Percentiles rank a stretch among this genome's conserved stretches.
These are phyloP conservation scores for Pseudocheirus occidentalis DNA, from an alignment of 2,797 vertebrate genomes.

Conservation along the genomic window DNA sequence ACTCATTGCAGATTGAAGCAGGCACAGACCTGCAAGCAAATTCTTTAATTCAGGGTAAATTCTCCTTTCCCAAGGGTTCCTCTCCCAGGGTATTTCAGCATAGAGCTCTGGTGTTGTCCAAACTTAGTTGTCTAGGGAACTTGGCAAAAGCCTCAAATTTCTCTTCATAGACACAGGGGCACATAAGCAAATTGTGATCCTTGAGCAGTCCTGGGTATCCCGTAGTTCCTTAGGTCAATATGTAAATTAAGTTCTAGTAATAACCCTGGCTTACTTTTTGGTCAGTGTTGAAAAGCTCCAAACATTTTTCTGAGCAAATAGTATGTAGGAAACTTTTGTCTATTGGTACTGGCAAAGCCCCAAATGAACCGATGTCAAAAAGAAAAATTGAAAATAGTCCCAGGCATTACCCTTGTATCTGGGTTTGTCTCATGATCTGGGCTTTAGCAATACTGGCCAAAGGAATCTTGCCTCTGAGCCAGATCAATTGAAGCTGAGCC, in stretches of 20 bases:
- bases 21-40: background rate
- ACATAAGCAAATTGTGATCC: background rate
- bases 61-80: background rate
- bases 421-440: background rate
- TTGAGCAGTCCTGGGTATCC: background rate
- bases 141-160: background rate
- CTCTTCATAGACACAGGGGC: background rate
- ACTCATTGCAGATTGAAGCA: background rate
- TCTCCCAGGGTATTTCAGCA: background rate
- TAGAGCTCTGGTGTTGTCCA: background rate
- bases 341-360: background rate
- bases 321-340: background rate
- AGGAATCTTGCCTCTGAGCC: background rate
- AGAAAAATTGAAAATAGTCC: background rate
- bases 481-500: background rate
- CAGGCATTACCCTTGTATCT: background rate
- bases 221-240: background rate
- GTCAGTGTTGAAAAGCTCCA: background rate
- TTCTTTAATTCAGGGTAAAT: background rate
- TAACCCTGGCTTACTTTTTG: background rate
- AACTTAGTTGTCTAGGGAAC: background rate
- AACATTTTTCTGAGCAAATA: background rate
- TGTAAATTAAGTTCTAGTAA: background rate
- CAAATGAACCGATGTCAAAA: background rate
- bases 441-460: background rate